These are phyloP conservation scores for Thecocarcelia acutangulata DNA, from an alignment of 2,888 invertebrate species.

Conservation along the genomic window DNA sequence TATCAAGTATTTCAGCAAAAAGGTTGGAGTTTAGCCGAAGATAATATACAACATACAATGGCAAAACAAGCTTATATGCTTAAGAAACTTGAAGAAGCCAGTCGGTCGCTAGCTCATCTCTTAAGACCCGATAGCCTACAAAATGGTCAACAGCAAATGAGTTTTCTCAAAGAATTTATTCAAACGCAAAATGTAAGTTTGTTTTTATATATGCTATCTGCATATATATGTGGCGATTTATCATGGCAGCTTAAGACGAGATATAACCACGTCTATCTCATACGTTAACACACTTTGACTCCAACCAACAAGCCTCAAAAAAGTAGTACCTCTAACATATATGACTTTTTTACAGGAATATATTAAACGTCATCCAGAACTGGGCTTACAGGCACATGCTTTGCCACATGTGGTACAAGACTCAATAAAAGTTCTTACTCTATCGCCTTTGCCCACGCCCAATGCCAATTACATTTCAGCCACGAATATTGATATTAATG, in stretches of 20 bases:
- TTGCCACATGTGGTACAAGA: constrained; percentile 88
- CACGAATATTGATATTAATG: constrained; percentile 79
- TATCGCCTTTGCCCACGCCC: constrained; percentile 76
- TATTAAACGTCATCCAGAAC: constrained; percentile 76
- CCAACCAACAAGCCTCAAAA: too few relatives aligned
- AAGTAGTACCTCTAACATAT: too few relatives aligned
- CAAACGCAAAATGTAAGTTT: constrained; percentile 88
- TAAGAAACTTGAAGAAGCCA: constrained; percentile 87
- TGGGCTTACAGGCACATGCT: constrained; percentile 85
- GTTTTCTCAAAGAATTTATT: constrained; percentile 93
- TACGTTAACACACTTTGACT: too few relatives aligned
- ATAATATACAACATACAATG: constrained; percentile 97
- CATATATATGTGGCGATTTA: too few relatives aligned
- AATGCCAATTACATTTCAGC: constrained; percentile 77
- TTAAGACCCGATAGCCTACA: constrained; percentile 87
- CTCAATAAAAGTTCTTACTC: constrained; percentile 85
- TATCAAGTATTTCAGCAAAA: constrained; percentile 87
- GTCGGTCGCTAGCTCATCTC: constrained; percentile 89
- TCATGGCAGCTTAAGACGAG: too few relatives aligned
- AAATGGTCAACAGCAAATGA: constrained; percentile 87
- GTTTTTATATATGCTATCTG: too few relatives aligned
- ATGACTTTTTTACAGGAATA: constrained; percentile 74
- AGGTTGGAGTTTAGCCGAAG: constrained; percentile 95
- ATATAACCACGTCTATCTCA: too few relatives aligned
- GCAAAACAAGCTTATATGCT: constrained; percentile 94